Evolutionary conservation across 2,888 invertebrate genomes (phyloP).

Genomic region (Periphyllus acericola): DNA sequence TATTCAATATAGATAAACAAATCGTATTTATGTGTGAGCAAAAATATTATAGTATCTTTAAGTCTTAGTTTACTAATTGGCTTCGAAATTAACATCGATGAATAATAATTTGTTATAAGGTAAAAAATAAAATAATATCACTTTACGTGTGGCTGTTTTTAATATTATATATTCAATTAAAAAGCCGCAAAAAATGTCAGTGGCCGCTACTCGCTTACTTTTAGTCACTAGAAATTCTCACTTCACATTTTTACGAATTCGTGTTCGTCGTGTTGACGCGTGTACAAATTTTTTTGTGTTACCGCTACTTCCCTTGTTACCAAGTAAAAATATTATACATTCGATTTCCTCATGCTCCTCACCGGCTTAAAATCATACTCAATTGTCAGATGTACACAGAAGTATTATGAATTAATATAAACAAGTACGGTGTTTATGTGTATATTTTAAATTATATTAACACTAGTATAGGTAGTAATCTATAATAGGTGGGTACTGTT

Average conservation of each 20-base stretch:
- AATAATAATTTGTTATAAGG: constrained; percentile 1
- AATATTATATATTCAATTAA: neutral
- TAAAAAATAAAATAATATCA: neutral
- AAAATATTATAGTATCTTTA: neutral
- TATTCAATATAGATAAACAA: constrained; percentile 30
- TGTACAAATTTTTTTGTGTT: neutral
- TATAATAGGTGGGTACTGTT: no score
- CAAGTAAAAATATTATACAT: neutral
- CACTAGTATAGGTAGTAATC: no score
- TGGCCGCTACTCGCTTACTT: neutral
- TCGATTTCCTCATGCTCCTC: neutral
- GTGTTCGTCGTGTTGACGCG: neutral
- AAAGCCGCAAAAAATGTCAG: neutral
- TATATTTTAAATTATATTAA: no score
- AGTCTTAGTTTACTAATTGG: constrained; percentile 3
- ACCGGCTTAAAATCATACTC: no score
- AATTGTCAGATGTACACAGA: no score
- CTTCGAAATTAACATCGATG: constrained; percentile 3
- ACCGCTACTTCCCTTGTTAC: neutral
- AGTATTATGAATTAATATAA: no score
- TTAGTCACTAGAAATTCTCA: neutral
- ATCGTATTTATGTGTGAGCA: neutral
- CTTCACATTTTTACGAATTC: neutral
- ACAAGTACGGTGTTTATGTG: no score
- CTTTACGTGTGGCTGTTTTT: neutral